Conservation (phyloP, 2,113 vertebrate species). For the Furnarius figulus region DNA sequence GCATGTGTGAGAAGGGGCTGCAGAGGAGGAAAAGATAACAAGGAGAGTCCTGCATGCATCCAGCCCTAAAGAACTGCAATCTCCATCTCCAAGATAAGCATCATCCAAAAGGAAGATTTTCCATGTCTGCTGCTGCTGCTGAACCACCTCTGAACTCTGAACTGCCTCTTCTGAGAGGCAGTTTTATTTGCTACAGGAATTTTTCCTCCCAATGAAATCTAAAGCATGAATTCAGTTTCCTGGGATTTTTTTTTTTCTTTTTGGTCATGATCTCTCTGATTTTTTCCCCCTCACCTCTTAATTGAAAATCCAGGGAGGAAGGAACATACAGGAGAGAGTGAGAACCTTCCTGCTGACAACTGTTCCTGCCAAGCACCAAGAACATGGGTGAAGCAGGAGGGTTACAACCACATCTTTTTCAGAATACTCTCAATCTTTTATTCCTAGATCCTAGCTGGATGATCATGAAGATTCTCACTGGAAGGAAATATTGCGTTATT, state of each 20-base stretch:
- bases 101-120: background rate
- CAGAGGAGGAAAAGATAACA: constrained; percentile 46
- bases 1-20: constrained; percentile 83
- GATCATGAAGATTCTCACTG: background rate
- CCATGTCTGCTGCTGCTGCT: background rate
- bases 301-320: background rate
- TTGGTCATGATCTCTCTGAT: background rate
- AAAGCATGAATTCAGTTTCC: background rate
- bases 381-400: background rate
- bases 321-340: background rate
- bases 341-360: background rate
- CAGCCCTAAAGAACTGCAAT: background rate
- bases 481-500: background rate
- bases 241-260: background rate
- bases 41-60: background rate
- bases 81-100: background rate
- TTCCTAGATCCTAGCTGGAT: background rate
- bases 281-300: background rate
- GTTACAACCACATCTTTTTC: background rate
- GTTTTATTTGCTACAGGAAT: background rate
- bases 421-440: background rate
- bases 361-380: background rate
- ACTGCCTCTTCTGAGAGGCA: background rate
- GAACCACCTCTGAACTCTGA: background rate
- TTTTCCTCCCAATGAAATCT: background rate